Evolutionary conservation across 2,888 invertebrate species (phyloP).

Genomic region (Lithophane semibrunnea): DNA sequence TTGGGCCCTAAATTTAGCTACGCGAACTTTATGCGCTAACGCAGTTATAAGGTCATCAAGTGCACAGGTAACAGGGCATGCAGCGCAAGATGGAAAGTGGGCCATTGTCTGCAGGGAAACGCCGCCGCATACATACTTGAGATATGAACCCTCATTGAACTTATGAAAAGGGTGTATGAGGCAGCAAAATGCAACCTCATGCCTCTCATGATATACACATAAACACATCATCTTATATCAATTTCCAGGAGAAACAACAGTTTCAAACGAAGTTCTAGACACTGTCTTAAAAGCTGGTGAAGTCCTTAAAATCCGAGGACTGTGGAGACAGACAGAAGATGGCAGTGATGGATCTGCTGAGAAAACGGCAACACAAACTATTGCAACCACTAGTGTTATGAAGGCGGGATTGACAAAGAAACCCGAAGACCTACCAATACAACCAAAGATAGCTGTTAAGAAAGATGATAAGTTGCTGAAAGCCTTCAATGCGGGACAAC

Average conservation of each 20-base stretch:
- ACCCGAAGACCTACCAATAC: slow-evolving; percentile 73
- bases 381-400: slow-evolving; percentile 72
- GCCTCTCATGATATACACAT: neutral
- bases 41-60: neutral
- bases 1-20: neutral
- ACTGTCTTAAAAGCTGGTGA: slow-evolving; percentile 95
- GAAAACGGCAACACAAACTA: slow-evolving; percentile 73
- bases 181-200: neutral
- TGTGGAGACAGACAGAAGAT: slow-evolving; percentile 93
- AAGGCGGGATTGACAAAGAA: slow-evolving; percentile 79
- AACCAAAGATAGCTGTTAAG: slow-evolving; percentile 84
- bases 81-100: too few relatives aligned
- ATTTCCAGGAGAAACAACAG: slow-evolving; percentile 93
- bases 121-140: neutral
- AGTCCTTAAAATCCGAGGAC: slow-evolving; percentile 94
- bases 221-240: neutral
- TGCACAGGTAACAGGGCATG: too few relatives aligned
- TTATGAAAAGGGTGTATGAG: neutral
- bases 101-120: too few relatives aligned
- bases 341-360: slow-evolving; percentile 78
- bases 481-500: slow-evolving; percentile 81
- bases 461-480: slow-evolving; percentile 89
- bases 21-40: neutral
- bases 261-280: slow-evolving; percentile 95
- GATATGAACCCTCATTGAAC: neutral